These are phyloP conservation scores for Lycopodina hypogea DNA, from an alignment of 37 sponge, comb jelly and placozoan species.

Conservation along the genomic window DNA sequence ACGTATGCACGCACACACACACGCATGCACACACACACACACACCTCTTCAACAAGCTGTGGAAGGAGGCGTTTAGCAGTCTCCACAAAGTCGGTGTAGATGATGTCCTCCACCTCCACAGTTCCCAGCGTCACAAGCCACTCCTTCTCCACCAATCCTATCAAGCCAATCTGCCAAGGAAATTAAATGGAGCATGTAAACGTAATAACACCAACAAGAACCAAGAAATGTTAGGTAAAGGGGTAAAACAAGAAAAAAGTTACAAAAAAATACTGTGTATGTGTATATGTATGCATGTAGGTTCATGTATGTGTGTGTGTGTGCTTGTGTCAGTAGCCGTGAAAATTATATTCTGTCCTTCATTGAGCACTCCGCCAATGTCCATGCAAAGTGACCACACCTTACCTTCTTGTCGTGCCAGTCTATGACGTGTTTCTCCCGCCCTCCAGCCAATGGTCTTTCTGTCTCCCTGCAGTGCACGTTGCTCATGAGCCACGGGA, in stretches of 20 bases:
- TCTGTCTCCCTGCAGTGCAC: conserved; percentile 42
- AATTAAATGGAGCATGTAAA: not conserved
- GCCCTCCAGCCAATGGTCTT: conserved; percentile 44
- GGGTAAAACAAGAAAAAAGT: not conserved
- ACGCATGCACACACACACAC: too few species aligned
- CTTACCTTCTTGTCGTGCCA: conserved; percentile 63
- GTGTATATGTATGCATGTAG: not conserved
- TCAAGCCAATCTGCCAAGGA: conserved; percentile 61
- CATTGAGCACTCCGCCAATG: not conserved
- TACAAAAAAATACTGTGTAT: not conserved
- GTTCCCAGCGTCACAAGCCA: conserved; percentile 79
- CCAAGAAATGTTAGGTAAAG: too few species aligned
- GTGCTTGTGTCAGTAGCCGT: too few species aligned
- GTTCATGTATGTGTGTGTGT: too few species aligned
- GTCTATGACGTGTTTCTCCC: conserved; percentile 19
- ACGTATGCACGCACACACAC: too few species aligned
- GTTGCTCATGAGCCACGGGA: conserved; percentile 87
- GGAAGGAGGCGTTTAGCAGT: conserved; percentile 39
- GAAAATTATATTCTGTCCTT: too few species aligned
- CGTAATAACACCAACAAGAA: too few species aligned
- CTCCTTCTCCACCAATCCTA: conserved; percentile 78
- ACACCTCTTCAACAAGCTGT: conserved; percentile 45
- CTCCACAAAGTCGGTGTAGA: conserved; percentile 70
- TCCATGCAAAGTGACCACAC: not conserved
- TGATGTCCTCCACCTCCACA: conserved; percentile 44